Base-by-base conservation (phyloP, 2,113 vertebrate genomes). In the Gadus chalcogrammus region DNA sequence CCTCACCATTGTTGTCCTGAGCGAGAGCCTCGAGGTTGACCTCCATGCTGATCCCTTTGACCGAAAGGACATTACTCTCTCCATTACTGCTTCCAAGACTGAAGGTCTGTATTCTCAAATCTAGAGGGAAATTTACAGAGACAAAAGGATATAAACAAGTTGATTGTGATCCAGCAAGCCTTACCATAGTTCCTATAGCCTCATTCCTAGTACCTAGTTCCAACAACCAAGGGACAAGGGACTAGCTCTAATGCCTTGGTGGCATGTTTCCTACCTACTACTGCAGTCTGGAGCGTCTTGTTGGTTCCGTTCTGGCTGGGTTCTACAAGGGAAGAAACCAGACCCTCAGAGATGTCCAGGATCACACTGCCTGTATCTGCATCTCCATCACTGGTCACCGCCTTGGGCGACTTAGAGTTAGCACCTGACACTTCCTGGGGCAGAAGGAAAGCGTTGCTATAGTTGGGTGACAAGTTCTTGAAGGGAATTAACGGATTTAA, bases 371-470 rank as follows among this genome's bases (percentile, higher is more conserved):
- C 88, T 0, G 27, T 75, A 1, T 63, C 64, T 2, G 1, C 82
- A 1, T 83, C 70, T 9, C 77, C 84, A 55, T 68, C 59, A 38
- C 73, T 81, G 13, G 67, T 73, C 62, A 79, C 38, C 18, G 9
- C 53, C 16, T 0, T 74, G 2, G 1, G 7, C 13, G 20, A 35
- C 7, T 0, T 63, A 48, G 20, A 58, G 0, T 8, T 79, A 27
- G 83, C 78, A 27, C 82, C 81, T 1, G 79, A 66, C 58, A 90
- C 84, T 22, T 69, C 76, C 88, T 91, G 27, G 9, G 64, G 67
- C 9, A 35, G 64, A 55, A 16, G 12, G 64, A 55, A 12, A 11
- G 15, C 1, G 27, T 16, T 4, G 0, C 7, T 35, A 3, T 6
- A 55, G 31, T 55, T 3, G 3, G 27, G 12, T 48, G 42, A 48